phyloP scores from a whole-genome alignment of 2,888 invertebrate genomes.

The Tuta absoluta region DNA sequence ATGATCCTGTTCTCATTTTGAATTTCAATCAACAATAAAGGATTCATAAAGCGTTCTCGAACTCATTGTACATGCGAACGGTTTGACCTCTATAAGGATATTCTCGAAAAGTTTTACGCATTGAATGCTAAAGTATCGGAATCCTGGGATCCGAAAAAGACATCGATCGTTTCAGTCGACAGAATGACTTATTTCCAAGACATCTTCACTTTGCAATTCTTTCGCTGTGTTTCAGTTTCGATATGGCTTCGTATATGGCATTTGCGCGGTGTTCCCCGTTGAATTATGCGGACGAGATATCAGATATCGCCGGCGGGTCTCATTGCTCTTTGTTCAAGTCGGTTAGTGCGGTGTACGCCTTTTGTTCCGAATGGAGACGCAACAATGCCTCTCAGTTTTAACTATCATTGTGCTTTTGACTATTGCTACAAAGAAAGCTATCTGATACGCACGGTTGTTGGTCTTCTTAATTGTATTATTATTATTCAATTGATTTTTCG shows the following conservation, averaged over 20 bases:
- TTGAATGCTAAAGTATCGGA: constrained; percentile 4
- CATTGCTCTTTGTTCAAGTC: constrained; percentile 37
- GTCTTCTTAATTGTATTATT: constrained; percentile 13
- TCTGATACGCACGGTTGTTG: constrained; percentile 17
- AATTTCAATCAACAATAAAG: not conserved
- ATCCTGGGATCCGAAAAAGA: not conserved
- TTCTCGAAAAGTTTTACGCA: not conserved
- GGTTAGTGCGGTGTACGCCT: constrained; percentile 21
- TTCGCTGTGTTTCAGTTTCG: not conserved
- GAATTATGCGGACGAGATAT: constrained; percentile 33
- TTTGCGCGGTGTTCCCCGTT: constrained; percentile 9
- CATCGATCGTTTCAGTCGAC: not conserved
- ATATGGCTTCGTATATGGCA: constrained; percentile 22
- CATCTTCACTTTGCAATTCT: not conserved
- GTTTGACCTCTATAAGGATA: constrained; percentile 5
- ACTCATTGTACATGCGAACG: constrained; percentile 8
- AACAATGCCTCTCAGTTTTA: constrained; percentile 19
- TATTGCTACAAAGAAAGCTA: constrained; percentile 9
- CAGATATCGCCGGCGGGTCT: constrained; percentile 40
- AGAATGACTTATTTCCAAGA: constrained; percentile 13
- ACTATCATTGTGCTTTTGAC: constrained; percentile 4
- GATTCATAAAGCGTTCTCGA: constrained; percentile 4
- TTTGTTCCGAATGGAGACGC: constrained; percentile 12
- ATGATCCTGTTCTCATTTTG: constrained; percentile 8
- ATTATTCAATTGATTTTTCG: not conserved